Conservation (phyloP, 2,113 vertebrate genomes). For the Amphilophus citrinellus region DNA sequence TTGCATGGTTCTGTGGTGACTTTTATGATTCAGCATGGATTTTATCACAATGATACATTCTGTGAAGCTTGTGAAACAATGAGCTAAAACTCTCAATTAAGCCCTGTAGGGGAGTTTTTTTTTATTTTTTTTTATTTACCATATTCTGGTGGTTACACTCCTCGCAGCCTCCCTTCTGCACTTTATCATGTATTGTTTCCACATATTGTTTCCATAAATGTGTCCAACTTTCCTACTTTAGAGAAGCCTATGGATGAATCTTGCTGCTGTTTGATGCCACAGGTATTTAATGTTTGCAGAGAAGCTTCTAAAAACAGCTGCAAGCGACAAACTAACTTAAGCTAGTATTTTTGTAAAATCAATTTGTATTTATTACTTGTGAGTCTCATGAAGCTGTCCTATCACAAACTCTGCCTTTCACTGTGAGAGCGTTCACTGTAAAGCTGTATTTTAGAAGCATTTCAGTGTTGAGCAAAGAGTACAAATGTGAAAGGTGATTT, state of each 20-base stretch:
- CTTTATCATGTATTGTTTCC: not conserved
- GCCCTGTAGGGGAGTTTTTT: not conserved
- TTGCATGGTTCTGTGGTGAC: not conserved
- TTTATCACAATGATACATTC: constrained; percentile 5
- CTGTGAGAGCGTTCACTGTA: not conserved
- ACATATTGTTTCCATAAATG: not conserved
- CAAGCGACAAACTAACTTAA: too few species aligned
- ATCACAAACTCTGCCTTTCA: fast-evolving
- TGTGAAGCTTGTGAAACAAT: not conserved
- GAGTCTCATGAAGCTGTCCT: not conserved
- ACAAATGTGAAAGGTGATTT: not conserved
- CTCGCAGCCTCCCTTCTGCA: not conserved
- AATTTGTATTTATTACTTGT: not conserved
- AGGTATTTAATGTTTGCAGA: too few species aligned
- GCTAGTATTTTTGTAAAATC: not conserved
- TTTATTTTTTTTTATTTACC: too few species aligned
- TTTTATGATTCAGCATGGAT: constrained; percentile 32
- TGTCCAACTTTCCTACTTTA: not conserved
- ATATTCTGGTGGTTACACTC: not conserved
- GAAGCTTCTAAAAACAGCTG: too few species aligned
- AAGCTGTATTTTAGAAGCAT: too few species aligned
- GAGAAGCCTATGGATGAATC: not conserved
- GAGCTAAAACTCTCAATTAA: not conserved
- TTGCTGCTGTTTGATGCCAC: not conserved
- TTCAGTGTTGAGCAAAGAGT: not conserved